A percentile compares a stretch with the other conserved stretches of the same genome.
Evolutionary conservation across 2,113 vertebrate genomes (phyloP).

Genomic region (Sphyrna mokarran): DNA sequence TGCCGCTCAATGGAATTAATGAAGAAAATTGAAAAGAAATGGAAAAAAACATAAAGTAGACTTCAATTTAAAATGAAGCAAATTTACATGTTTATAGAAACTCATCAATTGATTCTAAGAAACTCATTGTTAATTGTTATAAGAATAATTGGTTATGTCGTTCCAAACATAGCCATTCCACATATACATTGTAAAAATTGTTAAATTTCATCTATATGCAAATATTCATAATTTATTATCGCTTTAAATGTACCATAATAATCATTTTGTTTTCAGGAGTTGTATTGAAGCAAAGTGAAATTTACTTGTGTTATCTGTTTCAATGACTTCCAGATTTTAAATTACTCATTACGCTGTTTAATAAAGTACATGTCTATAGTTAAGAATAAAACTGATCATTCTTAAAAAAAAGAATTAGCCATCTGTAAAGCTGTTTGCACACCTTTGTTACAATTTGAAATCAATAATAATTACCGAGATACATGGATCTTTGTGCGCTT

Average conservation of each 20-base stretch:
- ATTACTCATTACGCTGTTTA: not conserved
- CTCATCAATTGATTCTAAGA: not conserved
- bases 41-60: not conserved
- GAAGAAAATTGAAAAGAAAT: not conserved
- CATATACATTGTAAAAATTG: not conserved
- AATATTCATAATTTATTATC: not conserved
- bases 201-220: conserved; percentile 20
- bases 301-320: not conserved
- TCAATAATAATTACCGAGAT: not conserved
- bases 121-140: not conserved
- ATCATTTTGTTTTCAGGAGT: not conserved
- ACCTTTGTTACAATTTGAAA: not conserved
- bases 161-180: not conserved
- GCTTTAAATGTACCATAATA: not conserved
- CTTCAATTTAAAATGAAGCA: not conserved
- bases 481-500: not conserved
- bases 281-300: not conserved
- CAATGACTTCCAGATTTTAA: not conserved
- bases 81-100: not conserved
- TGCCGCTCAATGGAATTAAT: too few species aligned
- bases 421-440: not conserved
- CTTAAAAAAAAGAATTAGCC: not conserved
- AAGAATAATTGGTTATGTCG: not conserved
- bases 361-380: not conserved
- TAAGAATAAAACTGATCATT: not conserved